Conservation (phyloP, 2,797 vertebrate species). For the Cynopterus sphinx region DNA sequence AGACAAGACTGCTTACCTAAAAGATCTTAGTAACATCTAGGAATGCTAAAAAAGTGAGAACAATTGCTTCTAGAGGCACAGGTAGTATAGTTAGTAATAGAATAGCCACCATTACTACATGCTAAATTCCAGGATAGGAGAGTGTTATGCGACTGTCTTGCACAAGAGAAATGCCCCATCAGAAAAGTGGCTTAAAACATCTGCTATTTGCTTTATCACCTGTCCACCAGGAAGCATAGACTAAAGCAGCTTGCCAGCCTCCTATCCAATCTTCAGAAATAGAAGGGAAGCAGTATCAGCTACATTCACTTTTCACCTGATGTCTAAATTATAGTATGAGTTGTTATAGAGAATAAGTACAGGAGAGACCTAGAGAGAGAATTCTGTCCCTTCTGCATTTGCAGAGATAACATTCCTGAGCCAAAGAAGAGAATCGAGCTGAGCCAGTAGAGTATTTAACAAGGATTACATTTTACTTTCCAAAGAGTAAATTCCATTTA, state of each 20-base stretch:
- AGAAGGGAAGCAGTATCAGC: background rate
- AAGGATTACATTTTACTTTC: slow-evolving; percentile 45
- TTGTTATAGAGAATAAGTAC: background rate
- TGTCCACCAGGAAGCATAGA: background rate
- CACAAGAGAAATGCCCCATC: background rate
- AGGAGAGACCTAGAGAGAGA: background rate
- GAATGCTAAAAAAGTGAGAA: background rate
- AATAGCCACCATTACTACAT: background rate
- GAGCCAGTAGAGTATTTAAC: slow-evolving; percentile 20
- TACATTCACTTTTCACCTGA: background rate
- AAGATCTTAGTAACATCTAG: background rate
- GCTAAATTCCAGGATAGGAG: background rate
- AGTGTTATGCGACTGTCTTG: background rate
- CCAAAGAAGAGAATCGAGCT: slow-evolving; percentile 38
- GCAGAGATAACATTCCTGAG: slow-evolving; percentile 53
- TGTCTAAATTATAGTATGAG: background rate
- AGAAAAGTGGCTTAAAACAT: background rate
- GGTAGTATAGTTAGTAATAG: background rate
- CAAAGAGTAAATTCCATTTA: slow-evolving; percentile 37
- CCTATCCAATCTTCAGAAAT: slow-evolving; percentile 6
- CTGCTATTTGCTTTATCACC: background rate
- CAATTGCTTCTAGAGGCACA: background rate
- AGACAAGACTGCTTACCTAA: background rate
- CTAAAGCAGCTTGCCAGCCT: background rate
- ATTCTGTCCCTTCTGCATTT: slow-evolving; percentile 29